phyloP scores from a whole-genome alignment of 1,140 invertebrate genomes.

The Zaprionus nigranus region DNA sequence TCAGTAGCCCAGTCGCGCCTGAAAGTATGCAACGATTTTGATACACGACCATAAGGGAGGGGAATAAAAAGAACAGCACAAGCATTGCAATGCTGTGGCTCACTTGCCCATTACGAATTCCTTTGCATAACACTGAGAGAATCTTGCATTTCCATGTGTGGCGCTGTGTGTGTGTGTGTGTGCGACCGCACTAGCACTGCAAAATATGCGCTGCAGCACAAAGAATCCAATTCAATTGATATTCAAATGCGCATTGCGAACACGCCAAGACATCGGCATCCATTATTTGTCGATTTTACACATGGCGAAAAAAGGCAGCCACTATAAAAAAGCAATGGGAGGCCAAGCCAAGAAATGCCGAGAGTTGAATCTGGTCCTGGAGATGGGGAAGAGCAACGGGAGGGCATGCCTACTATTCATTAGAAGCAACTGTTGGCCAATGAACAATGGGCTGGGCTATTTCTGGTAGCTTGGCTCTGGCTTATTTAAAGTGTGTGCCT shows the following conservation, averaged over 20 bases:
- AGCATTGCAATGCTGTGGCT: neutral
- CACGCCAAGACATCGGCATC: slow-evolving; percentile 48
- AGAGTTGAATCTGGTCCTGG: neutral
- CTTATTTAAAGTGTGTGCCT: slow-evolving; percentile 41
- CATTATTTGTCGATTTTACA: slow-evolving; percentile 75
- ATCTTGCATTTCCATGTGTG: slow-evolving; percentile 43
- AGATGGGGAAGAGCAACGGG: neutral
- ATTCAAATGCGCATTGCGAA: slow-evolving; percentile 79
- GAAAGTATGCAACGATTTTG: slow-evolving; percentile 60
- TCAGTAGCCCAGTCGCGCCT: slow-evolving; percentile 13
- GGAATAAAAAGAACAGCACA: neutral
- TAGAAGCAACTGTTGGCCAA: slow-evolving; percentile 58
- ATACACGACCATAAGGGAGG: slow-evolving; percentile 25
- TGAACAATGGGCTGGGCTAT: slow-evolving; percentile 57
- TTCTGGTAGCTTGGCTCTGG: slow-evolving; percentile 44
- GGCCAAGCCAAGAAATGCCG: slow-evolving; percentile 16
- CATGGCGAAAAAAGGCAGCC: slow-evolving; percentile 49
- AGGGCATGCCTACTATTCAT: slow-evolving; percentile 51
- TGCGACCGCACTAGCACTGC: slow-evolving; percentile 57
- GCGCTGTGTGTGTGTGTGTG: neutral
- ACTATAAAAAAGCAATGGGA: slow-evolving; percentile 29
- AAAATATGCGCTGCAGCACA: slow-evolving; percentile 73
- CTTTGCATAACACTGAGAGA: slow-evolving; percentile 72
- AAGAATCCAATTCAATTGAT: slow-evolving; percentile 83
- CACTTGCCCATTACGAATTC: slow-evolving; percentile 70